These are phyloP conservation scores for Centropus bengalensis DNA, from an alignment of 2,113 vertebrate species.

Conservation along the genomic window DNA sequence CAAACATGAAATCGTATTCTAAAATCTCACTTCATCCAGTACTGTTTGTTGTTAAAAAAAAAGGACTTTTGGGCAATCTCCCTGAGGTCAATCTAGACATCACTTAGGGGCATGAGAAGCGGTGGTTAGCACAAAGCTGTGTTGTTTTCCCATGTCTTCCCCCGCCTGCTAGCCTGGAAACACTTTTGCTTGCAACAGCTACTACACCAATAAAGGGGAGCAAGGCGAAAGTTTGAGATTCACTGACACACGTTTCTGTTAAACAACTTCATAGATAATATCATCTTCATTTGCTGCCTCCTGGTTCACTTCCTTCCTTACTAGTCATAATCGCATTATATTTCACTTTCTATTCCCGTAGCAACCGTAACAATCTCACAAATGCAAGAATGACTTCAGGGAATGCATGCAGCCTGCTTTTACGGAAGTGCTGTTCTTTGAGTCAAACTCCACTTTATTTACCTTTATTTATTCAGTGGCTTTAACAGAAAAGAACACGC, in stretches of 20 bases:
- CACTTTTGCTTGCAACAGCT: neutral
- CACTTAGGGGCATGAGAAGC: neutral
- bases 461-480: neutral
- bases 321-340: neutral
- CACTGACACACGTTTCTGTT: neutral
- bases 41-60: neutral
- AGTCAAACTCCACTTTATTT: neutral
- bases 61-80: neutral
- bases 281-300: neutral
- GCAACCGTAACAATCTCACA: neutral
- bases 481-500: neutral
- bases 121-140: neutral
- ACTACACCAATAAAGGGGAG: neutral
- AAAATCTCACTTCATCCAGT: neutral
- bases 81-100: no score
- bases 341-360: slow-evolving; percentile 36
- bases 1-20: neutral
- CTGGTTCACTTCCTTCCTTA: neutral
- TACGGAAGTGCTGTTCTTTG: neutral
- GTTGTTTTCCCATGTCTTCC: neutral
- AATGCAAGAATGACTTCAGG: neutral
- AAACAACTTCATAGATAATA: neutral
- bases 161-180: neutral
- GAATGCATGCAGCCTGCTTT: neutral
- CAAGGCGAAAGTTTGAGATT: neutral